Evolutionary conservation across 2,888 invertebrate species (phyloP), one percentile per base, ranked within the genome.

Genomic region (Axea sp.): DNA sequence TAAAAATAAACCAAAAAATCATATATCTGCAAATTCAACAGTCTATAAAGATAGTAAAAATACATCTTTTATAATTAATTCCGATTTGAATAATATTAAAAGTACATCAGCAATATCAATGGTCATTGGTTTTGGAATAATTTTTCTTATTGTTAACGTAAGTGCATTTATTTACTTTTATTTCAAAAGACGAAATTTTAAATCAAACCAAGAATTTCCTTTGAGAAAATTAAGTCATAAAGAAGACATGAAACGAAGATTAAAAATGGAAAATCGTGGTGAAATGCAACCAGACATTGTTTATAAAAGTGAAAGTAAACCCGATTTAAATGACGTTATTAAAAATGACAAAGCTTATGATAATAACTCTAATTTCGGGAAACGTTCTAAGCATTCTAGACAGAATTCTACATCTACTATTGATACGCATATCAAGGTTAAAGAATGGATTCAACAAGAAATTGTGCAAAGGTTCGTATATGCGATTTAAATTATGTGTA

Each of bases 371-470:
- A 87, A 91, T 33, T 91, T 91, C 77, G 89, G 91, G 30, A 89
- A 91, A 79, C 86, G 90, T 62, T 92, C 92, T 80, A 92, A 92
- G 83, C 87, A 94, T 17, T 90, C 92, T 11, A 88, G 94, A 12
- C 93, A 94, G 85, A 90, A 93, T 81, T 95, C 94, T 3, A 92
- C 91, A 2, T 95, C 94, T 73, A 95, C 95, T 0, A 91, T 96
- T 75, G 95, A 96, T 85, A 94, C 95, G 0, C 93, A 95, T 82
- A 93, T 94, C 7, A 95, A 95, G 90, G 95, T 96, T 0, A 90
- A 93, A 73, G 94, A 95, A 79, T 95, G 96, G 96, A 95, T 96
- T 78, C 92, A 93, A 0, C 93, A 93, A 76, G 94, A 94, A 85
- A 92, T 94, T 24, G 92, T 93, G 81, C 91, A 93, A 77, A 91